Evolutionary conservation across 2,797 vertebrate species (phyloP), one percentile per base, ranked within the genome.

Genomic region (Amblyraja radiata): DNA sequence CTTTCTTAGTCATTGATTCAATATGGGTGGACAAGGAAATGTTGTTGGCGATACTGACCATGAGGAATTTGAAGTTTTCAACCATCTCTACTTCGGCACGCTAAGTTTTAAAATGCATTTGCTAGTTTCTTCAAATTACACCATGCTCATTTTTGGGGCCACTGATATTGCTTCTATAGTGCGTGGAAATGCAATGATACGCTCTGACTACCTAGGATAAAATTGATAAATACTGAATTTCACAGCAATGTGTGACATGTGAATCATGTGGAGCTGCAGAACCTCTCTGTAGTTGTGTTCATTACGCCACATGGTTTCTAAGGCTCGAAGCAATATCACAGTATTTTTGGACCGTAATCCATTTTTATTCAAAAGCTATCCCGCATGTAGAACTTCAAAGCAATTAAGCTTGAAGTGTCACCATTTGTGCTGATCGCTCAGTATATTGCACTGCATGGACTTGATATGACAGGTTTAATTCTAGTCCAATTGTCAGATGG

Each of bases 401-500:
- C 83, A 88, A 32, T 5, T 88, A 65, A 65, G 28, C 28, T 9
- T 6, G 14, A 5, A 86, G 54, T 32, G 58, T 28, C 25, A 63
- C 58, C n/a, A 13, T 86, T 16, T n/a, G 81, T 63, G 54, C 81
- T 63, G 25, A 86, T 63, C 58, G n/a, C 58, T 63, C 58, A 63
- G 13, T 63, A 63, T 63, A n/a, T 88, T n/a, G 36, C 21, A 39
- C 32, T 79, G 32, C 0, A 36, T 39, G 28, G 14, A 65, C 61
- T 65, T 88, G 83, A 88, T 88, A 13, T 32, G 58, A 65, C 58
- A 88, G 83, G 18, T 88, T 88, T n/a, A 65, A 88, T 88, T 88
- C 83, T 9, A 32, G 28, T 8, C 83, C 58, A 88, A 32, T 88
- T 63, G 58, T 88, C 61, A 32, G 28, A 32, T 88, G 83, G 13